Base-by-base conservation (phyloP, 2,797 vertebrate species). In the Fistularia tabacaria region DNA sequence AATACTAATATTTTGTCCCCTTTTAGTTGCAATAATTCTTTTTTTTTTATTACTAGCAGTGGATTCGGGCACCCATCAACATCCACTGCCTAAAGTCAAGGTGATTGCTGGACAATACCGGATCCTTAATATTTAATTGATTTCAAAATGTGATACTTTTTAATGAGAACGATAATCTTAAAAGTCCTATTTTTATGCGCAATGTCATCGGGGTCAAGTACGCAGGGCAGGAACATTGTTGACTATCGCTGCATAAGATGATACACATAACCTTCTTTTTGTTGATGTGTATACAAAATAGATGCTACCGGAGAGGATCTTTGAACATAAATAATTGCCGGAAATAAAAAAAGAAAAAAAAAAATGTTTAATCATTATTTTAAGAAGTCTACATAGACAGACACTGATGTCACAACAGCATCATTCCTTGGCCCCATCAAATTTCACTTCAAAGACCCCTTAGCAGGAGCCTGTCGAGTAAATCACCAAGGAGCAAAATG, bases 21-120 rank as follows among this genome's bases (percentile, higher is more conserved):
- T 25, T 25, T 25, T 25, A 25, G 25, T 25, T 25, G 25, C 25
- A 25, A 25, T 25, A 25, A 25, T 5, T 25, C 5, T 25, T 25
- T 25, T 25, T 25, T 25, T 25, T 25, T 25, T 25, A 25, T 25
- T 25, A 25, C 25, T 25, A 5, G 25, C 25, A 25, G 25, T 25
- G 25, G 25, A 25, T 25, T 25, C 25, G 5, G 25, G 25, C 25
- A 50, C 38, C 36, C 14, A 38, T 54, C 60, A 62, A 67, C 40
- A 64, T 5, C 36, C 37, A 60, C n/a, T 14, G 43, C 38, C 46
- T 15, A 51, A 69, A 69, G 46, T 63, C 53, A 57, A 40, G 74
- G 65, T 53, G 52, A 62, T 74, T 67, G 48, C 12, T n/a, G 80
- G 82, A 86, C 76, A 77, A 83, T 84, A 83, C 66, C 80, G 68